Evolutionary conservation across 2,113 vertebrate species (phyloP), one percentile per base, ranked within the genome.

Genomic region (Sander lucioperca): DNA sequence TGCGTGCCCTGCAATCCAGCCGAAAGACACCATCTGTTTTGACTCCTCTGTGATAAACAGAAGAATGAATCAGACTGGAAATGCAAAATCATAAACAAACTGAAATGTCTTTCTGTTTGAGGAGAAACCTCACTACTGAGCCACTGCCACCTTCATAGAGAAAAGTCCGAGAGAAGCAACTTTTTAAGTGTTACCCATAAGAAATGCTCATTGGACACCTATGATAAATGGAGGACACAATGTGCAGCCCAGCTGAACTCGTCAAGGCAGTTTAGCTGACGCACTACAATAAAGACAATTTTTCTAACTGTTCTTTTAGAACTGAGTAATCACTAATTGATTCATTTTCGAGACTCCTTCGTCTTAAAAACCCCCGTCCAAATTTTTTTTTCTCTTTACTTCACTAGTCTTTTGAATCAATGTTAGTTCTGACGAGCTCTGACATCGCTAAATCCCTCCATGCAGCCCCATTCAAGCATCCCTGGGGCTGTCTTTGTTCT

Each of bases 401-500:
- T 75, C 47, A 68, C 53, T 33, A 68, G 47, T 89, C 72, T 82
- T 84, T 80, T 67, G 77, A 90, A 89, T 91, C 84, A 79, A 59
- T 87, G 85, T 93, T 92, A 72, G 78, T 75, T 84, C 70, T 90
- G 88, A 93, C 62, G 63, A 76, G 71, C 13, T 78, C 86, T 89
- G 89, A 83, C 91, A 84, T 80, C 50, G 78, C 68, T 89, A 91
- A 91, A 89, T 90, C 89, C 80, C 84, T 85, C 65, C 59, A 58
- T 66, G 74, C 85, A 85, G 59, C 66, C 64, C 90, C 54, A 82
- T 87, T 92, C 91, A 91, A 89, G 91, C 84, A 73, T 86, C 92
- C 90, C 91, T 54, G 79, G 91, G 86, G 91, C 50, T 78, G 59
- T 86, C 93, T 94, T 94, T 95, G 87, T 94, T 94, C 89, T 81